These are phyloP conservation scores for Rhamnusium bicolor DNA, from an alignment of 2,888 invertebrate species.

Conservation along the genomic window DNA sequence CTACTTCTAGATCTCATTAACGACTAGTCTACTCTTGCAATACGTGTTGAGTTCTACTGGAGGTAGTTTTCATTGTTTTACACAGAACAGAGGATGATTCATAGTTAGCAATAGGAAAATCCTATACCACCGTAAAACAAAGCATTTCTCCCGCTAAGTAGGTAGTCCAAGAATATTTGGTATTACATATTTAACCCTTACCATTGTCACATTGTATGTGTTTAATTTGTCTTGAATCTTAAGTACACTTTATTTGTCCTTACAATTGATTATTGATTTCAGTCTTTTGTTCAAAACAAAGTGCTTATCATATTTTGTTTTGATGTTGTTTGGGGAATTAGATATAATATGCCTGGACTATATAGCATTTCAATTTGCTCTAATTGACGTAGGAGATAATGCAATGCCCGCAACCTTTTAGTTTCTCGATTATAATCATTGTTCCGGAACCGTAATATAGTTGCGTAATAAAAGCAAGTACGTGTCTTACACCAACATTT, in stretches of 20 bases:
- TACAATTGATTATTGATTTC: background rate
- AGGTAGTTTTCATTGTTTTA: constrained; percentile 45
- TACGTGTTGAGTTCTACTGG: background rate
- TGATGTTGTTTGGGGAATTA: background rate
- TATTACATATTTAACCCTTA: background rate
- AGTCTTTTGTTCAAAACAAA: constrained; percentile 9
- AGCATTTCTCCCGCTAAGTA: background rate
- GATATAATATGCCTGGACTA: constrained; percentile 5
- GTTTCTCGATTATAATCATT: constrained; percentile 60
- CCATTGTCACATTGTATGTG: background rate
- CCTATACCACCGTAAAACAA: constrained; percentile 31
- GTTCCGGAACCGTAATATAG: constrained; percentile 63
- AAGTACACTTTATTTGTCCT: constrained; percentile 1
- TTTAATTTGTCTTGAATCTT: constrained; percentile 2
- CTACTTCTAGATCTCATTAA: constrained; percentile 61
- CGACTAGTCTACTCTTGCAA: constrained; percentile 33
- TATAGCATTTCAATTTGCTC: constrained; percentile 43
- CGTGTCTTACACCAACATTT: constrained; percentile 44
- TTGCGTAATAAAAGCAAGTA: constrained; percentile 60
- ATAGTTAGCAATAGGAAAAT: constrained; percentile 48
- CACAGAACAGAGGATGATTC: constrained; percentile 45
- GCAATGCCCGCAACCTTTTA: constrained; percentile 55
- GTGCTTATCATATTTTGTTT: constrained; percentile 13
- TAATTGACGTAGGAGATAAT: constrained; percentile 52
- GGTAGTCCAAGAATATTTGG: constrained; percentile 11